Conservation (phyloP, 1,140 invertebrate genomes). For the Drosophila virilis region DNA sequence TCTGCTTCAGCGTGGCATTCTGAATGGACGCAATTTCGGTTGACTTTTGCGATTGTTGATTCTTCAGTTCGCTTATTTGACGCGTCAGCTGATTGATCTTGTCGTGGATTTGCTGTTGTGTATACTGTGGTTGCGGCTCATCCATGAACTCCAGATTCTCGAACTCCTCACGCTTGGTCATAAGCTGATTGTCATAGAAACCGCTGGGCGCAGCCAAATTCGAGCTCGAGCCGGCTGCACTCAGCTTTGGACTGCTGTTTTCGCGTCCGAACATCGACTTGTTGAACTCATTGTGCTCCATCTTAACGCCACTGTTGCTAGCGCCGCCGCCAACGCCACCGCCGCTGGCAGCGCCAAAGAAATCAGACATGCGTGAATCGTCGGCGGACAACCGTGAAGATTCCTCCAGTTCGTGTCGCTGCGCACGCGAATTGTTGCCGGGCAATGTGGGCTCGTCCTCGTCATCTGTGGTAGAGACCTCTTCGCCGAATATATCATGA, state of each 20-base stretch:
- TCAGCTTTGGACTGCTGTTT: conserved; percentile 59
- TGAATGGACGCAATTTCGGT: conserved; percentile 93
- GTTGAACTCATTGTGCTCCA: conserved; percentile 73
- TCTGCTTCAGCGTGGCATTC: conserved; percentile 91
- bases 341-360: conserved; percentile 72
- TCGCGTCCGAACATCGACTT: conserved; percentile 72
- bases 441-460: conserved; percentile 86
- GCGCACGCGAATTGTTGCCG: conserved; percentile 86
- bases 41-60: conserved; percentile 90
- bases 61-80: conserved; percentile 90
- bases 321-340: conserved; percentile 16
- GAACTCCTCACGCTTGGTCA: conserved; percentile 69
- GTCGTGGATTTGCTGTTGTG: conserved; percentile 85
- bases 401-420: conserved; percentile 89
- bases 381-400: conserved; percentile 90
- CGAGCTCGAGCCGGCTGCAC: conserved; percentile 72
- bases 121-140: conserved; percentile 63
- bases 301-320: conserved; percentile 45
- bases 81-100: conserved; percentile 87
- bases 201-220: conserved; percentile 71
- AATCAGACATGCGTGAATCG: conserved; percentile 91
- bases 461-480: conserved; percentile 93
- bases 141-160: conserved; percentile 73
- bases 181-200: conserved; percentile 64
- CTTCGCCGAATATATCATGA: conserved; percentile 95